These are phyloP conservation scores for Pomacea canaliculata DNA, from an alignment of 2,888 invertebrate species.

Conservation along the genomic window DNA sequence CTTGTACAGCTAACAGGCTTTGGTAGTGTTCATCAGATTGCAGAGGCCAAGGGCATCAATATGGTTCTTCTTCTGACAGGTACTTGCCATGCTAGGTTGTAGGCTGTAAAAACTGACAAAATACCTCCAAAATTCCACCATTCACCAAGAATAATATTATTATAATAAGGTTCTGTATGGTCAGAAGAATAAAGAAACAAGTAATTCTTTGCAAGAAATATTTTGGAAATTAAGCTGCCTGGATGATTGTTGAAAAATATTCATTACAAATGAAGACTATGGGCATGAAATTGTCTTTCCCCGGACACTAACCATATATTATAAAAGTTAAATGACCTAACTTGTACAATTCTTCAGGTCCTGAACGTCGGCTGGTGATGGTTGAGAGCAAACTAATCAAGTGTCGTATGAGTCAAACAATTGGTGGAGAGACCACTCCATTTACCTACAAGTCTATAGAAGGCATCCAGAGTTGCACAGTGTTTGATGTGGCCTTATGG, in stretches of 20 bases:
- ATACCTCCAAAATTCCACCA: no score
- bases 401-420: conserved; percentile 53
- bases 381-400: conserved; percentile 58
- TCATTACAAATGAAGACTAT: no score
- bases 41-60: conserved; percentile 74
- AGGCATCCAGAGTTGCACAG: conserved; percentile 67
- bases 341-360: conserved; percentile 40
- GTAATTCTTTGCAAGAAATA: no score
- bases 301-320: no score
- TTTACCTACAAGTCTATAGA: conserved; percentile 64
- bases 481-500: conserved; percentile 62
- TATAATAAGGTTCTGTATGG: no score
- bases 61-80: conserved; percentile 68
- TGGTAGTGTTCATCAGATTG: conserved; percentile 76
- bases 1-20: conserved; percentile 74
- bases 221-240: no score
- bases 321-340: no score
- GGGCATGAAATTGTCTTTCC: no score
- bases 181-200: no score
- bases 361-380: conserved; percentile 53
- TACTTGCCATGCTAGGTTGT: not conserved
- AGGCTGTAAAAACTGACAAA: not conserved
- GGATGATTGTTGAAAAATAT: no score
- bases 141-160: no score
- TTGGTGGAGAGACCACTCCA: conserved; percentile 50